Base-by-base conservation (phyloP, 1,140 invertebrate genomes). In the Saccostrea echinata region DNA sequence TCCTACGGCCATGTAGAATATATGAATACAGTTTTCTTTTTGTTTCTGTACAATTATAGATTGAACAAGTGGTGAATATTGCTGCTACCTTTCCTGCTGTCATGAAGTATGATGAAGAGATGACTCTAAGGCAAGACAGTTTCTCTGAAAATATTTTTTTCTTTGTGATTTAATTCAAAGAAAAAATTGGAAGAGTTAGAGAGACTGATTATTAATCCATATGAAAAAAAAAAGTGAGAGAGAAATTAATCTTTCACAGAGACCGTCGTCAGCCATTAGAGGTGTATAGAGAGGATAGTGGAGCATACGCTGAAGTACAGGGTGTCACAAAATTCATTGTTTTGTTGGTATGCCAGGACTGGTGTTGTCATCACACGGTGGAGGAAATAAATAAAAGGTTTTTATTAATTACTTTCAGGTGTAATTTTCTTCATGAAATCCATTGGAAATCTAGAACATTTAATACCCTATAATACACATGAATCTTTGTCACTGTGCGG, bases 311-410 rank as follows among this genome's bases (percentile, higher is more conserved):
- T 43, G 81, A 55, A 33, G n/a, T 55, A 52, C 81, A 83, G 81
- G 35, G 21, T n/a, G 52, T 52, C 0, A 12, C 43, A n/a, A 51
- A 52, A 83, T 24, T 52, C 81, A 52, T 53, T 43, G 43, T 83
- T 24, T 27, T 27, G 52, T 83, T 8, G 16, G 43, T 61, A n/a
- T 33, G 52, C 57, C 30, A 52, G 57, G 27, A 27, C 57, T 84
- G 52, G 57, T 24, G 27, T 57, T 24, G 3, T 21, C 33, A 30
- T 53, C 57, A 33, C 18, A 24, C 52, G 3, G 30, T 18, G 1
- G 52, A 84, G 30, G 52, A 83, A 24, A 83, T 84, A 30, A 57
- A 55, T 57, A 21, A 21, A 43, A 24, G 61, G 55, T 89, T 4
- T 24, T 18, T 21, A 21, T 88, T 51, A 68, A 4, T 24, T n/a